Conservation (phyloP, 2,888 invertebrate genomes). For the Pimpla rufipes region DNA sequence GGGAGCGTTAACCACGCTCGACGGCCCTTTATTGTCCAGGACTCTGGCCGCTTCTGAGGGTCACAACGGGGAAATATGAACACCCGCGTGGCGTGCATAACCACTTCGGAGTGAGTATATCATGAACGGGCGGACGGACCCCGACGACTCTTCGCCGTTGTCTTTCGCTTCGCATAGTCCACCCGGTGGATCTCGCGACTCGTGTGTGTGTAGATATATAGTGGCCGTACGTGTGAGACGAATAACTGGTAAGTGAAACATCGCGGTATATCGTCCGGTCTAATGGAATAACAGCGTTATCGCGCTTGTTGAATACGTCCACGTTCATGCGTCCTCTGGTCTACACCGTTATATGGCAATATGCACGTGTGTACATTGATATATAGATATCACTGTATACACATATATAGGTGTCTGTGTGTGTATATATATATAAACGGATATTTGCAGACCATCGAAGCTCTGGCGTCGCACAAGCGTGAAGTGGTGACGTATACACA, state of each 20-base stretch:
- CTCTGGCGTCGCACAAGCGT: neutral
- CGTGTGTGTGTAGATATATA: neutral
- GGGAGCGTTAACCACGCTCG: conserved; percentile 50
- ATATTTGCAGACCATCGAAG: neutral
- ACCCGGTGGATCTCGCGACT: neutral
- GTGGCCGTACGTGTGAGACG: neutral
- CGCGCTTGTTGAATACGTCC: conserved; percentile 41
- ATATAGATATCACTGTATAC: no score
- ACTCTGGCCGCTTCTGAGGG: conserved; percentile 28
- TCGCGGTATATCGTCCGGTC: conserved; percentile 32
- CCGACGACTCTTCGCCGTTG: conserved; percentile 18
- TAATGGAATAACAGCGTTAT: conserved; percentile 58
- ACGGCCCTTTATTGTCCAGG: conserved; percentile 55
- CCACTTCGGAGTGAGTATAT: conserved; percentile 3
- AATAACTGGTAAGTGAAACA: conserved; percentile 31
- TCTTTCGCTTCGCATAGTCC: neutral
- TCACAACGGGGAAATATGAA: conserved; percentile 45
- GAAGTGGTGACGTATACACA: neutral
- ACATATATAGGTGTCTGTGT: no score
- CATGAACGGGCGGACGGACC: neutral
- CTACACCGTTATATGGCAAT: neutral
- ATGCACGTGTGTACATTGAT: neutral
- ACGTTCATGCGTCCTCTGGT: neutral
- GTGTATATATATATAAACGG: neutral
- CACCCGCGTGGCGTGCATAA: neutral